phyloP scores from a whole-genome alignment of 1,140 invertebrate genomes.

The Drosophila chauvacae region DNA sequence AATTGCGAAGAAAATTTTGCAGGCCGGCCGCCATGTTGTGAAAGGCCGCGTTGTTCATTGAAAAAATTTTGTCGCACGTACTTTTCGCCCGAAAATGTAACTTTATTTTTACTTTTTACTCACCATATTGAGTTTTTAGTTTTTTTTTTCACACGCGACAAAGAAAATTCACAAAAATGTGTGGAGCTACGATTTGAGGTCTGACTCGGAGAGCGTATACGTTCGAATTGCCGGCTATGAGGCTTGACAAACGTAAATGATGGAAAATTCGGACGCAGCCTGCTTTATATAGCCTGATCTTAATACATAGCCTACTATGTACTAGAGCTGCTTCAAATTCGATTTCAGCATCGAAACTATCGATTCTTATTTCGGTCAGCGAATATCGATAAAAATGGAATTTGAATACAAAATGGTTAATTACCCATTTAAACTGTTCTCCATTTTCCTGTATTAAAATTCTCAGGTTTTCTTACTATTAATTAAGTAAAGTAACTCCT shows the following conservation, averaged over 20 bases:
- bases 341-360: too few species aligned
- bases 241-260: constrained; percentile 74
- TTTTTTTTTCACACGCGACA: constrained; percentile 58
- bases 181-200: constrained; percentile 51
- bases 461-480: too few species aligned
- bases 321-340: not conserved
- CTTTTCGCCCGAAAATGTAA: not conserved
- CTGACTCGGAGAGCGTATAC: constrained; percentile 61
- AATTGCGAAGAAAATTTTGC: constrained; percentile 1
- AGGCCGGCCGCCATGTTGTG: constrained; percentile 26
- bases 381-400: too few species aligned
- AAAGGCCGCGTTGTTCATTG: not conserved
- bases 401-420: too few species aligned
- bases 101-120: constrained; percentile 17
- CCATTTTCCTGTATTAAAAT: too few species aligned
- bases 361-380: too few species aligned
- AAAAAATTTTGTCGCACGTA: not conserved
- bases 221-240: constrained; percentile 77
- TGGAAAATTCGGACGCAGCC: constrained; percentile 27
- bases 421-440: too few species aligned
- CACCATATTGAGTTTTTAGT: constrained; percentile 70
- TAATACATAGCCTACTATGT: not conserved
- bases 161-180: constrained; percentile 57
- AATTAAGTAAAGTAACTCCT: too few species aligned
- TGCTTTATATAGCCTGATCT: constrained; percentile 59